Evolutionary conservation across 2,888 invertebrate species (phyloP).

Genomic region (Slavum lentiscoides): DNA sequence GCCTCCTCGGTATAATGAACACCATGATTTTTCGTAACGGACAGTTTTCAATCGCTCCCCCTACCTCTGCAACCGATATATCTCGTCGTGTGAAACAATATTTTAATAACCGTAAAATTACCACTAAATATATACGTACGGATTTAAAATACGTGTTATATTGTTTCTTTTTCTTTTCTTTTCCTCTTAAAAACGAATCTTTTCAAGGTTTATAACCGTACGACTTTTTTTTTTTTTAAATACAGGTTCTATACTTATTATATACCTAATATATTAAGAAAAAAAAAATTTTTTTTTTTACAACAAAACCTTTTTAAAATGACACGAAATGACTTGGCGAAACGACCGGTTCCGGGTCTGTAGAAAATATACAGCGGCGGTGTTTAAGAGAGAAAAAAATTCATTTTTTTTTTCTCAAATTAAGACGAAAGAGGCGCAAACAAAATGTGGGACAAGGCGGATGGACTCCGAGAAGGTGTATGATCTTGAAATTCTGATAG

Average conservation of each 20-base stretch:
- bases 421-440: conserved; percentile 10
- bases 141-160: not conserved
- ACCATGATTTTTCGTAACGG: not conserved
- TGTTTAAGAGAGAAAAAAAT: not conserved
- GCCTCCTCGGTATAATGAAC: not conserved
- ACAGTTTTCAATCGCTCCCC: not conserved
- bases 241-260: not conserved
- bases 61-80: not conserved
- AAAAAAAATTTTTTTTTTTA: not conserved
- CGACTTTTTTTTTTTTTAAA: not conserved
- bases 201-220: conserved; percentile 23
- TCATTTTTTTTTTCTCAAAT: too few species aligned
- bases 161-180: not conserved
- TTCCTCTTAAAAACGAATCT: not conserved
- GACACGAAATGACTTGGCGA: conserved; percentile 21
- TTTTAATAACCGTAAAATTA: conserved; percentile 28
- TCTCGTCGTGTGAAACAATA: not conserved
- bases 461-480: not conserved
- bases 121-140: not conserved
- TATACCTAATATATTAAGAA: not conserved
- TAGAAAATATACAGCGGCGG: not conserved
- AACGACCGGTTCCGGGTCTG: conserved; percentile 1
- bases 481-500: not conserved
- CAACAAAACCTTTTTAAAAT: conserved; percentile 4
- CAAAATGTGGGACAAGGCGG: not conserved